A percentile compares a stretch with the other conserved stretches of the same genome.
These are phyloP conservation scores for Apostichopus parvimensis DNA, from an alignment of 35 echinoderm and acorn worm genomes.

Conservation along the genomic window DNA sequence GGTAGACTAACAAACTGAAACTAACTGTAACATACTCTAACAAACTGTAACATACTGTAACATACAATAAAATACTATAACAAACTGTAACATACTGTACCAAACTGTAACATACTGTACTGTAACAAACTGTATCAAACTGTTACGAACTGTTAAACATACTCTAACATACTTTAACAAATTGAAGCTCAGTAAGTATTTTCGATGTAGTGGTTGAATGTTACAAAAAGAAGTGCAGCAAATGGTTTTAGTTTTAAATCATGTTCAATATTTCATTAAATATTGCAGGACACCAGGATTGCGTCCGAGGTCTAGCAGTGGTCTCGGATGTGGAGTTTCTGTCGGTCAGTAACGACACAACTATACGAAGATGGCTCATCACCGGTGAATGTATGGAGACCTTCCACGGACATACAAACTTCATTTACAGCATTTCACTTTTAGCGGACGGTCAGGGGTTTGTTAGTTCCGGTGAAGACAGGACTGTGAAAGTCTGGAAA, in stretches of 20 bases:
- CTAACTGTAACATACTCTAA: too few relatives aligned
- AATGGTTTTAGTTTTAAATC: background rate
- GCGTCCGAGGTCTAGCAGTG: constrained; percentile 79
- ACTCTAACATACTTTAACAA: too few relatives aligned
- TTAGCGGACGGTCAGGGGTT: constrained; percentile 78
- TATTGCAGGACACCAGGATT: constrained; percentile 86
- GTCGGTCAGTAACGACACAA: constrained; percentile 87
- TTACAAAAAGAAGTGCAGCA: background rate
- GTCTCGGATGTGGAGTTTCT: constrained; percentile 85
- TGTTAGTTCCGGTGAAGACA: constrained; percentile 85
- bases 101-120: too few relatives aligned
- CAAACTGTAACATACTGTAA: too few relatives aligned
- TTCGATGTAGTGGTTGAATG: too few relatives aligned
- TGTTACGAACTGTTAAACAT: too few relatives aligned
- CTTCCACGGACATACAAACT: constrained; percentile 82
- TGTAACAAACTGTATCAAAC: too few relatives aligned
- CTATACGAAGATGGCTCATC: constrained; percentile 83
- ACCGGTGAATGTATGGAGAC: constrained; percentile 84
- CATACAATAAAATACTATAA: too few relatives aligned
- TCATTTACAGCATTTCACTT: constrained; percentile 82
- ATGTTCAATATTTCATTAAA: background rate
- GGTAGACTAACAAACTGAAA: too few relatives aligned
- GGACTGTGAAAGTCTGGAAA: constrained; percentile 83
- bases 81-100: too few relatives aligned
- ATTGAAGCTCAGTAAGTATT: too few relatives aligned